A percentile compares a stretch with the other conserved stretches of the same genome.
Conservation (phyloP, 2,797 vertebrate species). For the Apogon talboti region DNA sequence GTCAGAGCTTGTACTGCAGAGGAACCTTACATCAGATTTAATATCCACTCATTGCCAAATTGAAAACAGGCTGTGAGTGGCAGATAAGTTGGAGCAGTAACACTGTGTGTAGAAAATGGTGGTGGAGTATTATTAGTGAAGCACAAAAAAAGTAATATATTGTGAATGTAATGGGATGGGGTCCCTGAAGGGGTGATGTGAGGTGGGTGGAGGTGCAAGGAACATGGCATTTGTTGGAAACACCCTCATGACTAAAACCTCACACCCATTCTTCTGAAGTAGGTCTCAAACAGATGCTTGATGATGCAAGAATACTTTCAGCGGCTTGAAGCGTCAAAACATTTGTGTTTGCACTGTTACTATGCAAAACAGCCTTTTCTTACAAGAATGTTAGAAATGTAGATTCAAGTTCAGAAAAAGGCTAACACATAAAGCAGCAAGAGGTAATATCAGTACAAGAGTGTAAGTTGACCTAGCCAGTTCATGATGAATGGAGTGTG, state of each 20-base stretch:
- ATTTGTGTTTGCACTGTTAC: too few species aligned
- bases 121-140: not conserved
- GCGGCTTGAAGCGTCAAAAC: too few species aligned
- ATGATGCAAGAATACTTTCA: not conserved
- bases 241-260: slow-evolving; percentile 41
- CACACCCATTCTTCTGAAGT: slow-evolving; percentile 26
- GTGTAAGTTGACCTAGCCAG: too few species aligned
- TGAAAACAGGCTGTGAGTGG: slow-evolving; percentile 37
- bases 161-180: slow-evolving; percentile 15
- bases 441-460: too few species aligned
- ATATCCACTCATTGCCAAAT: slow-evolving; percentile 44
- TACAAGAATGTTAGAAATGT: too few species aligned
- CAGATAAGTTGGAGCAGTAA: slow-evolving; percentile 26
- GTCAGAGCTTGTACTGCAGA: slow-evolving; percentile 58
- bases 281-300: not conserved
- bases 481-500: too few species aligned
- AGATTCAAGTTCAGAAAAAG: too few species aligned
- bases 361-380: too few species aligned
- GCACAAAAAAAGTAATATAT: slow-evolving; percentile 5
- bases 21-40: slow-evolving; percentile 60
- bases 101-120: slow-evolving; percentile 2
- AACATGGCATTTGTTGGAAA: slow-evolving; percentile 38
- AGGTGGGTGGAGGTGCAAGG: slow-evolving; percentile 37
- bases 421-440: too few species aligned
- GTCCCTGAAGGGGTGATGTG: slow-evolving; percentile 45